Evolutionary conservation across 2,113 vertebrate species (phyloP).

Genomic region (Aspidoscelis tigris): DNA sequence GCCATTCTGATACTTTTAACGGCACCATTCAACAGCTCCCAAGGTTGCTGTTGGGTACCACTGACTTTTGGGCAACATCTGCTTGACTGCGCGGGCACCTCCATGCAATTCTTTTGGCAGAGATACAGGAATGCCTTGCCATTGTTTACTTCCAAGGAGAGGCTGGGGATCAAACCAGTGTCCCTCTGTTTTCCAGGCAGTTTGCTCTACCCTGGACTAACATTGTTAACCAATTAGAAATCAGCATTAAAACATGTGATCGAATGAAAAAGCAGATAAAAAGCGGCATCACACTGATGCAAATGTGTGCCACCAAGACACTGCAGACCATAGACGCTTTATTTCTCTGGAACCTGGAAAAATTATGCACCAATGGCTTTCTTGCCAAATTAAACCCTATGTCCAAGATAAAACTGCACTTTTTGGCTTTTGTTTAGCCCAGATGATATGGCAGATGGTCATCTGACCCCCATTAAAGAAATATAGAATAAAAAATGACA

Average conservation of each 20-base stretch:
- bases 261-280: neutral
- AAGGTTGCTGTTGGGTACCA: too few species aligned
- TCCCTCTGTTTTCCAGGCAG: too few species aligned
- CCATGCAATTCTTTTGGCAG: too few species aligned
- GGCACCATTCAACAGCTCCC: too few species aligned
- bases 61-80: too few species aligned
- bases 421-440: conserved; percentile 4
- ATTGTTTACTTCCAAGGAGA: too few species aligned
- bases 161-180: too few species aligned
- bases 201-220: too few species aligned
- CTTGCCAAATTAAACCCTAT: conserved; percentile 25
- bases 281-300: neutral
- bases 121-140: too few species aligned
- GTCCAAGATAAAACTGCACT: neutral
- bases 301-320: neutral
- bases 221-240: neutral
- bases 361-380: conserved; percentile 2
- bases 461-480: conserved; percentile 5
- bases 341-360: neutral
- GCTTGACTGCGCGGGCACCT: too few species aligned
- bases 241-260: neutral
- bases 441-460: neutral
- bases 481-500: neutral
- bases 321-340: neutral
- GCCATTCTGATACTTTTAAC: too few species aligned